Conservation (phyloP, 2,113 vertebrate genomes). For the Zosterops japonicus region DNA sequence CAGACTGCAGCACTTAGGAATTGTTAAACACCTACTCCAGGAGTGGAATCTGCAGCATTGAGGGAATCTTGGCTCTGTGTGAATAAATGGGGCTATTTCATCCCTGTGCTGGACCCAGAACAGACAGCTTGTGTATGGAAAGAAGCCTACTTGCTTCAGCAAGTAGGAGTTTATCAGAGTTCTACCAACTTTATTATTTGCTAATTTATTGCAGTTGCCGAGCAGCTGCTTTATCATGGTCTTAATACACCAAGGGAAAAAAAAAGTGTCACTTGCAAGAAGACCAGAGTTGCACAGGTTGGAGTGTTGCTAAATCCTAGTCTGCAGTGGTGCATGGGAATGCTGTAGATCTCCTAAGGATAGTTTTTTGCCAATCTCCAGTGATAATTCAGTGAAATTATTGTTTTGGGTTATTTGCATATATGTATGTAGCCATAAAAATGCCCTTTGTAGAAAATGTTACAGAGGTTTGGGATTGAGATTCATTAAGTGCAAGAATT, state of each 20-base stretch:
- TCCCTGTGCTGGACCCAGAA: neutral
- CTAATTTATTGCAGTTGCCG: neutral
- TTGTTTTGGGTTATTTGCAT: neutral
- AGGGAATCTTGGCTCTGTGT: neutral
- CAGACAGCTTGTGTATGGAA: neutral
- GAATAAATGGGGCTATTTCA: fast-evolving
- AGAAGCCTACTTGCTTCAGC: neutral
- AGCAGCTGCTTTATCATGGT: neutral
- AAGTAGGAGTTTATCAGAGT: neutral
- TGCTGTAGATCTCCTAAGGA: neutral
- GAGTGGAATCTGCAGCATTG: neutral
- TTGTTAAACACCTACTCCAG: neutral
- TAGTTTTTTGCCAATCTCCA: neutral
- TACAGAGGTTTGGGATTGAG: neutral
- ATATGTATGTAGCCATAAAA: neutral
- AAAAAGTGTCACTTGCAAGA: neutral
- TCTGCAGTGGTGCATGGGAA: neutral
- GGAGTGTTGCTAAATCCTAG: neutral
- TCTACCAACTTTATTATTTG: neutral
- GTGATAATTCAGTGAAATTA: neutral
- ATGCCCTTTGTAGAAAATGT: neutral
- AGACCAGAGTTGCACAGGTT: neutral
- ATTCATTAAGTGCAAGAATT: neutral
- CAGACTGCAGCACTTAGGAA: neutral
- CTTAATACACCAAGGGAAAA: neutral